phyloP scores from a whole-genome alignment of 2,888 invertebrate genomes.

The Beris chalybata region DNA sequence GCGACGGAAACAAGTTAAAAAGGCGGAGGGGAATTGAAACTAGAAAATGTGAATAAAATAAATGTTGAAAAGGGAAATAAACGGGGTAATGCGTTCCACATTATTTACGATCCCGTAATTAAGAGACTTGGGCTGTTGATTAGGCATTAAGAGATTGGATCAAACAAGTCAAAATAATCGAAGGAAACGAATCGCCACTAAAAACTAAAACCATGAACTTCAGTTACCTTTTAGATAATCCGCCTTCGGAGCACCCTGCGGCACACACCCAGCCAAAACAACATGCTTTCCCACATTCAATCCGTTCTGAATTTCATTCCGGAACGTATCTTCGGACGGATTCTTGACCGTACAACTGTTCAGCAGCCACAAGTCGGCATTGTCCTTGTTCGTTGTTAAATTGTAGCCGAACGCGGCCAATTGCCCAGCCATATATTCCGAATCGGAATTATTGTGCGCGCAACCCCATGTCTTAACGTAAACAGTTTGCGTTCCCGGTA shows the following conservation, averaged over 20 bases:
- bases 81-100: no score
- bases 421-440: slow-evolving; percentile 98
- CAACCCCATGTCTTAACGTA: slow-evolving; percentile 97
- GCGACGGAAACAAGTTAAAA: no score
- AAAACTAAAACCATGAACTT: neutral
- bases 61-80: no score
- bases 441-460: slow-evolving; percentile 96
- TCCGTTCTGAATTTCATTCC: slow-evolving; percentile 82
- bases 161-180: no score
- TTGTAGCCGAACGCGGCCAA: slow-evolving; percentile 85
- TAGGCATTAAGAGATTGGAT: no score
- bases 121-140: no score
- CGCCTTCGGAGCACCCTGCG: slow-evolving; percentile 86
- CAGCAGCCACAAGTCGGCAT: slow-evolving; percentile 91
- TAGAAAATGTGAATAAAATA: no score
- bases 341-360: slow-evolving; percentile 99
- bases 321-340: slow-evolving; percentile 93
- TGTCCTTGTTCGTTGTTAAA: slow-evolving; percentile 75
- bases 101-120: no score
- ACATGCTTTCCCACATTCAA: slow-evolving; percentile 75
- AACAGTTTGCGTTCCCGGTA: slow-evolving; percentile 75
- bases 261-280: slow-evolving; percentile 97
- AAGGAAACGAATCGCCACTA: no score
- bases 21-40: no score
- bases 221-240: slow-evolving; percentile 53